A percentile compares a stretch with the other conserved stretches of the same genome.
These are phyloP conservation scores for Cerastis rubricosa DNA, from an alignment of 2,888 invertebrate species.

Conservation along the genomic window DNA sequence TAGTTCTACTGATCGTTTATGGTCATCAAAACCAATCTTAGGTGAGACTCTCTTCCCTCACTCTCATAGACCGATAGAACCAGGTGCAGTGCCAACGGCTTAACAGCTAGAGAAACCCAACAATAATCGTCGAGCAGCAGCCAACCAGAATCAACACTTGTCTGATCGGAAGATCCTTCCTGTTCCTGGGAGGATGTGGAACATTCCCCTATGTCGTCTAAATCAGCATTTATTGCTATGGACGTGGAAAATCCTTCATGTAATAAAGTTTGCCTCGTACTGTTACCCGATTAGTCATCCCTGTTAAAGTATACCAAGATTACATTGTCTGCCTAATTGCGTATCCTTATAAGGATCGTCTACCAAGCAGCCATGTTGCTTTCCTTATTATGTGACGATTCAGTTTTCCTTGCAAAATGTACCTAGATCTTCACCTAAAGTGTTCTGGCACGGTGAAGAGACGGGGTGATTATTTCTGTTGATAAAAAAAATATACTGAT, in stretches of 20 bases:
- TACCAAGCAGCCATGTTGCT: not conserved
- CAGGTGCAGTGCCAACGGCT: not conserved
- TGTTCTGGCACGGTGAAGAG: not conserved
- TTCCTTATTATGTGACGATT: not conserved
- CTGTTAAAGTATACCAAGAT: not conserved
- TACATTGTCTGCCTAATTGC: conserved; percentile 25
- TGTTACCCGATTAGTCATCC: not conserved
- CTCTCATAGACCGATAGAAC: not conserved
- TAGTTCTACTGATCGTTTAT: not conserved
- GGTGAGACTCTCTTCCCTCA: not conserved
- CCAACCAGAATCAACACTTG: not conserved
- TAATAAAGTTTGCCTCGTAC: not conserved
- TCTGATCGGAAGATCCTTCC: not conserved
- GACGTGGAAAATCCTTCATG: not conserved
- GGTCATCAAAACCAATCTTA: not conserved
- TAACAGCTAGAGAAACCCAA: not conserved
- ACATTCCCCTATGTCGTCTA: not conserved
- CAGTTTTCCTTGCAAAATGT: not conserved
- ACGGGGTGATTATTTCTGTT: not conserved
- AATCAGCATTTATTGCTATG: not conserved
- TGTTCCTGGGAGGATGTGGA: not conserved
- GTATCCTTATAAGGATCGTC: not conserved
- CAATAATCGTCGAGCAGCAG: not conserved
- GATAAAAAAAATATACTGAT: no score
- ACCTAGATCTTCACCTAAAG: not conserved